Evolutionary conservation across 2,797 vertebrate genomes (phyloP), one percentile per base, ranked within the genome.

Genomic region (Lepus oiostolus): DNA sequence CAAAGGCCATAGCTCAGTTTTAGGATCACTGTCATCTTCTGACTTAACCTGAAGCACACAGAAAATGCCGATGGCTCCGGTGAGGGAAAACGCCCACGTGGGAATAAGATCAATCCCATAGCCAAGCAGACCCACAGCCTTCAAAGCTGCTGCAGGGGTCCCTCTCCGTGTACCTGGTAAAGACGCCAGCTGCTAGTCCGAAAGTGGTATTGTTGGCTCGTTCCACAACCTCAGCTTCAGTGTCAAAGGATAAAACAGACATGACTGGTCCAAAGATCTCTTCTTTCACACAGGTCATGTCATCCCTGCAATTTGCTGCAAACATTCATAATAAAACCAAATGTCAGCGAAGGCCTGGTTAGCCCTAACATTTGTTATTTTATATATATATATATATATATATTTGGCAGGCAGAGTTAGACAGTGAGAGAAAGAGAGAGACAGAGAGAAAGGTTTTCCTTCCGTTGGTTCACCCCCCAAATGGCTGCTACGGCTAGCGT

Each of bases 201-300:
- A 98, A 99, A 5, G 98, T 98, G 81, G 99, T 99, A 94, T 98
- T 94, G 67, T 99, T 99, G 93, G 99, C 99, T 96, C 99, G 98
- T 93, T 98, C 92, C 90, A 99, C 87, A 83, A 98, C 99, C 95
- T 99, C 99, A 0, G 99, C 99, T 96, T 99, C 99, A 0, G 99
- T 99, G 98, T 99, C 99, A 93, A 99, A 99, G 0, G 99, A 97
- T 97, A 99, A 96, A 92, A 99, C 98, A 0, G 99, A 99, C 99
- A 99, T 99, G 70, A 99, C 99, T 0, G 99, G 99, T 9, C 99
- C 99, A 30, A 99, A 99, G 88, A 99, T 99, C 98, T 99, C 99
- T 96, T 99, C 99, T 96, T 99, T 99, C 95, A 99, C 99, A 81
- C 99, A 99, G 0, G 98, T 99, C 99, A 99, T 99, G 89, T 99